Percentiles rank a stretch among this genome's conserved stretches.
These are phyloP conservation scores for Lobophora halterata DNA, from an alignment of 2,888 invertebrate species.

Conservation along the genomic window DNA sequence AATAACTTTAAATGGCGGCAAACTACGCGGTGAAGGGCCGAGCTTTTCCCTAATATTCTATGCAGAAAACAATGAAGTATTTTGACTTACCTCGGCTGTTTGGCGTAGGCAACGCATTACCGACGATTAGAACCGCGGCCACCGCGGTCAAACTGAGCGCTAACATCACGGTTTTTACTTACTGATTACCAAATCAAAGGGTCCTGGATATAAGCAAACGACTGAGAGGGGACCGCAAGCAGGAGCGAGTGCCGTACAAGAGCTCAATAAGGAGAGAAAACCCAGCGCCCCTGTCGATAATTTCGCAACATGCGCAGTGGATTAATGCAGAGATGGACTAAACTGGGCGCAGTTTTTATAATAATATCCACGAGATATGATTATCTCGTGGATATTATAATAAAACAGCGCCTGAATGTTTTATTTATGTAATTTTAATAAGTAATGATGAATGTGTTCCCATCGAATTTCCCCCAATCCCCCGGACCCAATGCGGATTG, in stretches of 20 bases:
- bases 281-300: conserved; percentile 70
- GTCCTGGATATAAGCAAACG: conserved; percentile 38
- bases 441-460: too few relatives aligned
- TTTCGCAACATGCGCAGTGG: conserved; percentile 76
- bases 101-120: conserved; percentile 64
- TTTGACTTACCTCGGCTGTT: conserved; percentile 64
- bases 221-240: conserved; percentile 57
- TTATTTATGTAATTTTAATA: too few relatives aligned
- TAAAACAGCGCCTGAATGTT: too few relatives aligned
- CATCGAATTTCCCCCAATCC: too few relatives aligned
- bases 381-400: too few relatives aligned
- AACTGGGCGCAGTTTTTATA: too few relatives aligned
- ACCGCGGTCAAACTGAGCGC: conserved; percentile 64
- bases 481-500: too few relatives aligned
- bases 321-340: conserved; percentile 57
- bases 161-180: conserved; percentile 52
- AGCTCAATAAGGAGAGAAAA: conserved; percentile 57
- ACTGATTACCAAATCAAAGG: conserved; percentile 34
- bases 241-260: conserved; percentile 63
- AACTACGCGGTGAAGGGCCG: too few relatives aligned
- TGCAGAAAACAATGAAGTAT: neutral
- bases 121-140: conserved; percentile 62
- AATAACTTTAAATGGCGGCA: too few relatives aligned
- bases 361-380: too few relatives aligned
- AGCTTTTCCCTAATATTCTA: neutral